Base-by-base conservation (phyloP, 2,113 vertebrate species). In the Osmerus eperlanus region DNA sequence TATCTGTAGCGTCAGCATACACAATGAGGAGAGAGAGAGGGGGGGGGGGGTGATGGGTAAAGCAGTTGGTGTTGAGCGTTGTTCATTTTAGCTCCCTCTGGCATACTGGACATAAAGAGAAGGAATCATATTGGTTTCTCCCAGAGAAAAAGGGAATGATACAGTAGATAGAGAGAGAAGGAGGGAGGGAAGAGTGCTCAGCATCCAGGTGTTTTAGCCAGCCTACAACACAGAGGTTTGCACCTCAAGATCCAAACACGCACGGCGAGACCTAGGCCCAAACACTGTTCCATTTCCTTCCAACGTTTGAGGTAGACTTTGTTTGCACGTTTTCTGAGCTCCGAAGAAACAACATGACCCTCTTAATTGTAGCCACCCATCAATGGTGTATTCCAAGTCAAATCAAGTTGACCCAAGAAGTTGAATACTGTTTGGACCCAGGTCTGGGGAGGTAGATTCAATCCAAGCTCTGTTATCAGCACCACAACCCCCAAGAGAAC, bases 61-160 rank as follows among this genome's bases (percentile, higher is more conserved):
- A 75, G 79, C 77, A 84, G 76, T 78, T 85, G 86, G 78, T 84
- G 71, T 84, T 80, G 78, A 84, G 80, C 74, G 41, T n/a, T 25
- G n/a, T 4, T 21, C 18, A 23, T 64, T 64, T 32, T 64, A 64
- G 29, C 62, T 64, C 62, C 62, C 62, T 64, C 62, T 64, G 47
- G 14, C 47, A 64, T 72, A 72, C 2, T 65, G 51, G 54, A 58
- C 29, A 61, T 54, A 51, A 59, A 29, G 75, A 1, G n/a, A 41
- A 29, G 18, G 18, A 65, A 64, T 36, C 2, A 32, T 28, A 15
- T 28, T 3, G 3, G 18, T 32, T 11, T 64, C 28, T 64, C 64
- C 47, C 36, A 36, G 29, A 65, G 41, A 65, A 51, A 51, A 47
- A 65, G 36, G n/a, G 64, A 65, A 32, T 14, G 32, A 14, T 18